Base-by-base conservation (phyloP, 2,797 vertebrate genomes). In the Rhodeus uyekii region DNA sequence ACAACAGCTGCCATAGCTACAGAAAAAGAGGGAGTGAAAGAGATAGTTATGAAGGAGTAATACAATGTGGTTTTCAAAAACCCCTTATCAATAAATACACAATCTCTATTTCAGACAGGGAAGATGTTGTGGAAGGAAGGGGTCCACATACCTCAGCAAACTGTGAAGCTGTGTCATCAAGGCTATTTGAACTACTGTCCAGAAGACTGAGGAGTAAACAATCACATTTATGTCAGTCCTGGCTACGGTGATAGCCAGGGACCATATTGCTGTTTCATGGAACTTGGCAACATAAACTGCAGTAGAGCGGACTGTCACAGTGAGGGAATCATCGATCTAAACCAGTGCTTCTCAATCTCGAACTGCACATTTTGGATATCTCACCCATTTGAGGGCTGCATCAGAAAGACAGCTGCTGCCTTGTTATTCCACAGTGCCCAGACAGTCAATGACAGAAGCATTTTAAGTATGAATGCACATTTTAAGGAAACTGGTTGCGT, bases 1-100 rank as follows among this genome's bases (percentile, higher is more conserved):
- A 92, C 89, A 95, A 82, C 84, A 95, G 90, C 87, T 95, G 94
- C 97, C 97, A 99, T 50, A 99, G 93, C 97, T 98, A 83, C 60
- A 71, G 42, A 64, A 8, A 29, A 29, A 60, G 14, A 13, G 53
- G 2, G 27, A 29, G 24, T 29, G 12, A 78, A 32, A 39, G 3
- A 53, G 8, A 29, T 8, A 63, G 16, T 58, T 39, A 73, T 63
- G 53, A 14, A 67, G 16, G 4, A 32, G 39, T n/a, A 63, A 5
- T 3, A 32, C n/a, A 71, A 76, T 34, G 22, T 24, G 34, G 2
- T 19, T 22, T 10, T 27, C 4, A 34, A 55, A 29, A 73, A 63
- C 18, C 46, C 36, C 64, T 58, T 22, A 74, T 76, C 32, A n/a
- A 72, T 14, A 38, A 12, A 8, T 53, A 38, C 27, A 29, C 22